Evolutionary conservation across 2,113 vertebrate species (phyloP).

Genomic region (Mohoua ochrocephala): DNA sequence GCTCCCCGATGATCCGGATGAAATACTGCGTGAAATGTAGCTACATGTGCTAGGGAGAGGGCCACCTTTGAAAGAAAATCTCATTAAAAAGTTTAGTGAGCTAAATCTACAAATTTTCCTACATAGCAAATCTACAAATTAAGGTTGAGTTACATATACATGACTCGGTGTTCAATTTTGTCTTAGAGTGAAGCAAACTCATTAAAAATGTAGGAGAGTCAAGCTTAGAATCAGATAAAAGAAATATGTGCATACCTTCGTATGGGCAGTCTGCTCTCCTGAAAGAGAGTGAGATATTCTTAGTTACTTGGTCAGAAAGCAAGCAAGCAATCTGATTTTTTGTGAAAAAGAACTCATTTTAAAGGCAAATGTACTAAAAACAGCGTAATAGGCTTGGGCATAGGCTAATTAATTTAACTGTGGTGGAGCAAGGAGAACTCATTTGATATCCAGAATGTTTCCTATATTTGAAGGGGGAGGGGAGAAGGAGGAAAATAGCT

Average conservation of each 20-base stretch:
- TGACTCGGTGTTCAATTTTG: background rate
- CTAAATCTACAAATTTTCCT: no score
- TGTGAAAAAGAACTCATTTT: background rate
- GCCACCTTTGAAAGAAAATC: background rate
- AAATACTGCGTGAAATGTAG: background rate
- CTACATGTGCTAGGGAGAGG: background rate
- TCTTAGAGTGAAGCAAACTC: background rate
- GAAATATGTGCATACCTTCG: constrained; percentile 43
- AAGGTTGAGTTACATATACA: background rate
- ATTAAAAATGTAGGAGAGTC: background rate
- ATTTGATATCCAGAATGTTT: background rate
- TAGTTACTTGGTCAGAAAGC: constrained; percentile 1
- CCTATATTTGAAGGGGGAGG: background rate
- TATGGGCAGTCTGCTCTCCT: constrained; percentile 11
- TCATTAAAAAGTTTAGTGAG: background rate
- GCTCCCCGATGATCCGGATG: background rate
- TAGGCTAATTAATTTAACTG: background rate
- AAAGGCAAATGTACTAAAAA: background rate
- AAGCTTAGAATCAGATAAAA: background rate
- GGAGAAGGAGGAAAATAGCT: background rate
- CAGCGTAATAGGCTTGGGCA: background rate
- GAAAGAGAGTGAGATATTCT: constrained; percentile 43
- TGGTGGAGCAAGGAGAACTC: background rate
- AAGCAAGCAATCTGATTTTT: background rate
- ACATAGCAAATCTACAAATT: background rate